These are phyloP conservation scores for Halictus rubicundus DNA, from an alignment of 1,140 invertebrate species.

Conservation along the genomic window DNA sequence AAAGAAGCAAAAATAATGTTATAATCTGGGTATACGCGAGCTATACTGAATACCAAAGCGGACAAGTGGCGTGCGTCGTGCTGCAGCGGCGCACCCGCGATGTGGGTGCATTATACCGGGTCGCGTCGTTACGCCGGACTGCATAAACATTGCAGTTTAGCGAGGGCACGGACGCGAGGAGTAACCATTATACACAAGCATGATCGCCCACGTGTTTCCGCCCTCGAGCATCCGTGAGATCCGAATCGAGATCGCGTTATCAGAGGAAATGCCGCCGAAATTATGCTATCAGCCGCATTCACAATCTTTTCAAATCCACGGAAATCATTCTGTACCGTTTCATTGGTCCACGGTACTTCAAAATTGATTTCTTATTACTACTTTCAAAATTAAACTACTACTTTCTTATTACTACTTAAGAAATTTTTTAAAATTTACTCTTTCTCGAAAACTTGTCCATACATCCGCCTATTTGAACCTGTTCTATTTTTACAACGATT, in stretches of 20 bases:
- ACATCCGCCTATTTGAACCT: too few species aligned
- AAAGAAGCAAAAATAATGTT: too few species aligned
- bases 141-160: slow-evolving; percentile 72
- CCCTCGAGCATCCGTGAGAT: slow-evolving; percentile 62
- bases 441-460: too few species aligned
- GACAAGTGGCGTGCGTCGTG: slow-evolving; percentile 54
- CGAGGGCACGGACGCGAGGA: slow-evolving; percentile 54
- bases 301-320: too few species aligned
- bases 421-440: too few species aligned
- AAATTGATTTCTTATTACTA: too few species aligned
- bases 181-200: slow-evolving; percentile 73
- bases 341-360: too few species aligned
- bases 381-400: too few species aligned
- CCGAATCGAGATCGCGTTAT: slow-evolving; percentile 31
- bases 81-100: slow-evolving; percentile 31
- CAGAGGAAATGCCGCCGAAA: slow-evolving; percentile 18
- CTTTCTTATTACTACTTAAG: too few species aligned
- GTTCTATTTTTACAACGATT: too few species aligned
- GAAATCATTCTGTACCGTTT: too few species aligned
- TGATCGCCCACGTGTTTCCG: slow-evolving; percentile 74
- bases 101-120: slow-evolving; percentile 75
- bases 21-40: too few species aligned
- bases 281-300: not conserved
- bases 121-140: slow-evolving; percentile 58
- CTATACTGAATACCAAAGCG: slow-evolving; percentile 25